Conservation (phyloP, 2,888 invertebrate species). For the Agapetus fuscipes region DNA sequence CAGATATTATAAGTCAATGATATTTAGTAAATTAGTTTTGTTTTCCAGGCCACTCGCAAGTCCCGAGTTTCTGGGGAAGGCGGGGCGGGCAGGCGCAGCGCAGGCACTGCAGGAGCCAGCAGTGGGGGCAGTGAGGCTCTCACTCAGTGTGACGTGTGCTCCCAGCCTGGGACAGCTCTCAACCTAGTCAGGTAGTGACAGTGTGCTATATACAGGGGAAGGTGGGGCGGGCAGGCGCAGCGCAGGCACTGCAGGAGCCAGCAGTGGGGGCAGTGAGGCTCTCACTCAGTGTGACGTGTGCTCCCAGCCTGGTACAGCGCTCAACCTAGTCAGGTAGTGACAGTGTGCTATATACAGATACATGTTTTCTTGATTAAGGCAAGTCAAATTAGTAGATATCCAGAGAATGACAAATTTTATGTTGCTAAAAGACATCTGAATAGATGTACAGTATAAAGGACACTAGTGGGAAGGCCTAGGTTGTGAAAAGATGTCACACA, state of each 20-base stretch:
- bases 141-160: constrained; percentile 59
- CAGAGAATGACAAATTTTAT: too few species aligned
- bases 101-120: constrained; percentile 22
- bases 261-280: constrained; percentile 33
- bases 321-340: constrained; percentile 64
- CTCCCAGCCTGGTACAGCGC: constrained; percentile 45
- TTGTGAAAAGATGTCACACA: too few species aligned
- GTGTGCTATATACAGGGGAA: constrained; percentile 27
- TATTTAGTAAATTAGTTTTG: too few species aligned
- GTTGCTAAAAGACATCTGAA: too few species aligned
- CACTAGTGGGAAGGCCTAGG: too few species aligned
- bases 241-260: constrained; percentile 18
- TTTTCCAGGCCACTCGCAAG: constrained; percentile 6
- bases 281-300: constrained; percentile 60
- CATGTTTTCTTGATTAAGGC: constrained; percentile 4
- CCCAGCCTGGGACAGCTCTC: constrained; percentile 46
- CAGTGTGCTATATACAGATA: constrained; percentile 23
- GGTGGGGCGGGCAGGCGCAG: constrained; percentile 1
- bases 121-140: constrained; percentile 35
- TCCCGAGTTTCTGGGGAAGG: constrained; percentile 23
- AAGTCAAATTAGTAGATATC: too few species aligned
- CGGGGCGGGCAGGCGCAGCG: constrained; percentile 2
- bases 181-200: constrained; percentile 68
- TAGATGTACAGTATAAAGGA: too few species aligned
- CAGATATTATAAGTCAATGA: too few species aligned